A percentile compares a stretch with the other conserved stretches of the same genome.
Conservation (phyloP, 2,888 invertebrate genomes). For the Mythimna lalbum region DNA sequence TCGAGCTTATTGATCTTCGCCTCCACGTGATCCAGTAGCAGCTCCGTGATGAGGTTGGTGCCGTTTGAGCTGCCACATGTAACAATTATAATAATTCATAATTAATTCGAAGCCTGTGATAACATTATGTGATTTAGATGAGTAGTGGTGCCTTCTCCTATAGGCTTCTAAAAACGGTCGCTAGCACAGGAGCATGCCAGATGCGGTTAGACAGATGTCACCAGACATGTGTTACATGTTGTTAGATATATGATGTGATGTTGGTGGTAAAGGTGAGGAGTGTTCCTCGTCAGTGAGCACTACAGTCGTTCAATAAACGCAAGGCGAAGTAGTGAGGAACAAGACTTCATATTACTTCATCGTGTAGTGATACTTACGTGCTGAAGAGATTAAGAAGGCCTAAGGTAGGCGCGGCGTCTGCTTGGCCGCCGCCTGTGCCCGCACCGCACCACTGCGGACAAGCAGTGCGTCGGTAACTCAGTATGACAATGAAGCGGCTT, state of each 20-base stretch:
- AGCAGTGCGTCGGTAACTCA: background rate
- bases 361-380: constrained; percentile 11
- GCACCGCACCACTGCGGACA: constrained; percentile 20
- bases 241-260: too few relatives aligned
- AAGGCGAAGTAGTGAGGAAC: background rate
- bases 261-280: background rate
- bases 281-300: background rate
- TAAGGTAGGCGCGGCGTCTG: constrained; percentile 11
- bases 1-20: constrained; percentile 15
- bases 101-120: background rate
- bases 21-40: constrained; percentile 24
- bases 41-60: background rate
- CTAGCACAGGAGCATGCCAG: background rate
- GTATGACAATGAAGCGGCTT: background rate
- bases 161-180: background rate
- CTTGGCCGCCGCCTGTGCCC: background rate
- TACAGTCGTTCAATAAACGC: background rate
- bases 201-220: background rate
- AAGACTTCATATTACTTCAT: background rate
- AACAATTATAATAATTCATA: background rate
- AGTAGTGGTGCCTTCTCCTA: background rate
- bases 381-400: constrained; percentile 36
- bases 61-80: background rate
- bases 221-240: too few relatives aligned
- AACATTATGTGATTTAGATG: background rate